Percentiles rank a stretch among this genome's conserved stretches.
phyloP scores from a whole-genome alignment of 2,113 vertebrate species.

The Cairina moschata region DNA sequence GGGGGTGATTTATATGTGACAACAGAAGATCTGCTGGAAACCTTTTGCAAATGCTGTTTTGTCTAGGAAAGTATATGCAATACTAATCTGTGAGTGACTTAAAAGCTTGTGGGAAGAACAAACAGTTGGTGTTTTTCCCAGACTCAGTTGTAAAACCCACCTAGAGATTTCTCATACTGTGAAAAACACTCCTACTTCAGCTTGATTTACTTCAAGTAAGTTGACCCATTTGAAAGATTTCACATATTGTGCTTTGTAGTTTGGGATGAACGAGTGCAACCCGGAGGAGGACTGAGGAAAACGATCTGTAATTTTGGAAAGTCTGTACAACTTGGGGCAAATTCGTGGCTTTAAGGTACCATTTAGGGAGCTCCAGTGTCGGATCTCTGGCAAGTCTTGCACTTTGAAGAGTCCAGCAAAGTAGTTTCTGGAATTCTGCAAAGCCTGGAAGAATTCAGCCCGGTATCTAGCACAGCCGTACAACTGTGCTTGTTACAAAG shows the following conservation, averaged over 20 bases:
- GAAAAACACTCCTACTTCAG: conserved; percentile 44
- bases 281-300: neutral
- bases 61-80: conserved; percentile 51
- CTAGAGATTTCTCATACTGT: conserved; percentile 62
- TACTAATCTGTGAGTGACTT: conserved; percentile 60
- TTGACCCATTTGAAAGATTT: neutral
- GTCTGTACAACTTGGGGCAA: neutral
- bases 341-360: neutral
- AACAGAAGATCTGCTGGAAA: conserved; percentile 60
- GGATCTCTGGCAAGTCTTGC: neutral
- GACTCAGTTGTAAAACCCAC: conserved; percentile 67
- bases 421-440: neutral
- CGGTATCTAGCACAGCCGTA: neutral
- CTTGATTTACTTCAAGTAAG: conserved; percentile 11
- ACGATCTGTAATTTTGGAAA: neutral
- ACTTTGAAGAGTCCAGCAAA: neutral
- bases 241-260: neutral
- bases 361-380: conserved; percentile 4
- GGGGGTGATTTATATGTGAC: conserved; percentile 52
- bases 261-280: neutral
- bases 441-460: neutral
- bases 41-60: conserved; percentile 53
- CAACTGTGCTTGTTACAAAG: conserved; percentile 23
- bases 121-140: conserved; percentile 67
- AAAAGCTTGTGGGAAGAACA: conserved; percentile 65